Evolutionary conservation across 2,888 invertebrate genomes (phyloP), one percentile per base, ranked within the genome.

Genomic region (Microplitis manilae): DNA sequence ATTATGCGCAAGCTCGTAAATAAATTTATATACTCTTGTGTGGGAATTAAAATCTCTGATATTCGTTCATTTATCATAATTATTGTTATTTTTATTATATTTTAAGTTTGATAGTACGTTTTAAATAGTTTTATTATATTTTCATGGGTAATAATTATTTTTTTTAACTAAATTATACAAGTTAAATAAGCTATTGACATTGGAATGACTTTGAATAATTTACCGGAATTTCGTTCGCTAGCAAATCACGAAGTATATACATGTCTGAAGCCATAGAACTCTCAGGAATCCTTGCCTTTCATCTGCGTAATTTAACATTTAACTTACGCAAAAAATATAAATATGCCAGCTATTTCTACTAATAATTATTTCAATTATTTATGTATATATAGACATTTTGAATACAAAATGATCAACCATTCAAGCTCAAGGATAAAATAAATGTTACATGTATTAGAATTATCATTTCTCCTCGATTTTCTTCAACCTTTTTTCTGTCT

Each of bases 121-220:
- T 30, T 0, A 30, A 30, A 30, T 30, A 30, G 2, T 30, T 30
- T 30, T 1, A 30, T 30, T 30, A 30, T 4, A 30, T 30, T 30
- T 30, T 2, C 1, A 30, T 30, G 30, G 4, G 30, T 30, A 30
- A 30, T 30, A 30, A 40, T 15, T 7, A 40, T 68, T 40, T 20
- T 68, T 68, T 50, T 15, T 17, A 40, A 41, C 17, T 17, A 40
- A 68, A 68, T 17, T 41, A 41, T 68, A 9, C 40, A 9, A 30
- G 68, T 68, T 15, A 50, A 20, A 15, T 20, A 30, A 30, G 9
- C 17, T 9, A 40, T 68, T 8, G 68, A 7, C n/a, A 41, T 68
- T 41, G 41, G 41, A 17, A 41, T 68, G 68, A 68, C 50, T 68
- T 68, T 68, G 68, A 68, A 68, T 68, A 68, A 68, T 41, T 68